Evolutionary conservation across 2,113 vertebrate species (phyloP), one percentile per base, ranked within the genome.

Genomic region (Meleagris gallopavo): DNA sequence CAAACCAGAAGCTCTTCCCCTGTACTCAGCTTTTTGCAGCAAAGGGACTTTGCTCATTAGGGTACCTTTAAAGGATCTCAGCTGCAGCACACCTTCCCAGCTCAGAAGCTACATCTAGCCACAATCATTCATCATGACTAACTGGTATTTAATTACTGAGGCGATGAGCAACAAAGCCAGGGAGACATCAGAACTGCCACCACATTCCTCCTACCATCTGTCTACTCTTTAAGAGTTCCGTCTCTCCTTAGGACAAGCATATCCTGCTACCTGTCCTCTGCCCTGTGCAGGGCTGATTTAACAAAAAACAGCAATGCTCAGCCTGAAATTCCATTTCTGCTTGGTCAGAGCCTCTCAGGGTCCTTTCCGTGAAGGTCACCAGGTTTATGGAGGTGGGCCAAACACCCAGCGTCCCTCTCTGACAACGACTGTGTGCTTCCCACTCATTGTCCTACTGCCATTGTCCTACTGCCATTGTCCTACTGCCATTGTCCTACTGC

Each of bases 381-480:
- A 0, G 11, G 75, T 74, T 95, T 91, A 83, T 27, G 18, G 55
- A 9, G 4, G 32, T 22, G 4, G 65, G 55, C 40, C 2, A 2
- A 22, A 27, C 0, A 4, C 61, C 16, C 48, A 19, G 61, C 29
- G 5, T 36, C 54, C 38, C 79, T 30, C 52, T 85, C 43, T 25
- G 34, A 55, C 41, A 62, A 32, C 83, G 13, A 1, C 62, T 60
- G 30, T 38, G 52, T 9, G 3, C 83, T 76, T 48, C 74, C 67
- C 54, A 75, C n/a, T 52, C 64, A 66, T 95, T 88, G 93, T 88
- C 77, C 48, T 29, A 5, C n/a, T 8, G 67, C 69, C 87, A 92
- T 96, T 93, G 80, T 95, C 61, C 66, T 7, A n/a, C n/a, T 8
- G 67, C 69, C 87, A 92, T 96, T 93, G 80, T 95, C 61, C 66